phyloP scores from a whole-genome alignment of 2,888 invertebrate genomes.

The Agriopis leucophaearia region DNA sequence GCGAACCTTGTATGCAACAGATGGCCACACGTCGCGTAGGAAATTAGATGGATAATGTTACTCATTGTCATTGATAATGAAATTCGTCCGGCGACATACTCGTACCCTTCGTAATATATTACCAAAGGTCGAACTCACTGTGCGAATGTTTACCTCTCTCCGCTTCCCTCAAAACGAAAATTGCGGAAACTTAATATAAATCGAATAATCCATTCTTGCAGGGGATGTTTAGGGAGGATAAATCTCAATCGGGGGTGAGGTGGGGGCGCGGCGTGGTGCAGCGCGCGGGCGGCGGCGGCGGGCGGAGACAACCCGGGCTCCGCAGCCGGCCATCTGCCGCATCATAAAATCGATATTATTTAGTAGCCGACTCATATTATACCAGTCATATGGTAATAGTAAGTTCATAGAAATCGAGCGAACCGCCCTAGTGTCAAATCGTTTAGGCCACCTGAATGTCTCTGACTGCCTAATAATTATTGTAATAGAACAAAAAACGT shows the following conservation, averaged over 20 bases:
- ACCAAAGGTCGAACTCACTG: conserved; percentile 73
- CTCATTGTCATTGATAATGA: conserved; percentile 80
- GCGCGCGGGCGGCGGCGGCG: conserved; percentile 60
- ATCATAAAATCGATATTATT: conserved; percentile 83
- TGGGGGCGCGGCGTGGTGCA: conserved; percentile 66
- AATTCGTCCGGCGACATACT: conserved; percentile 58
- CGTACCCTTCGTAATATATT: conserved; percentile 75
- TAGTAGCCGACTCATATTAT: conserved; percentile 67
- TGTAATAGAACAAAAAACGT: no score
- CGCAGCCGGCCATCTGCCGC: conserved; percentile 81
- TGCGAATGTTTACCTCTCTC: conserved; percentile 70
- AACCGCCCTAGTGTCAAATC: not conserved
- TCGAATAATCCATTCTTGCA: conserved; percentile 82
- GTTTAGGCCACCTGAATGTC: not conserved
- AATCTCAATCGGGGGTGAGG: conserved; percentile 83
- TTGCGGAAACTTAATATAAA: conserved; percentile 86
- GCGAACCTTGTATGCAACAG: conserved; percentile 61
- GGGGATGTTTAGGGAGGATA: conserved; percentile 82
- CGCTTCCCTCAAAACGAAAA: conserved; percentile 80
- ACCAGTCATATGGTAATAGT: conserved; percentile 55
- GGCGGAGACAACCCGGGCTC: conserved; percentile 68
- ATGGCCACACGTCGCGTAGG: conserved; percentile 67
- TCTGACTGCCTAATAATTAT: not conserved
- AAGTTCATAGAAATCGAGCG: not conserved
- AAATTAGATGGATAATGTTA: conserved; percentile 70